Base-by-base conservation (phyloP, 2,888 invertebrate genomes). In the Polietes domitor region DNA sequence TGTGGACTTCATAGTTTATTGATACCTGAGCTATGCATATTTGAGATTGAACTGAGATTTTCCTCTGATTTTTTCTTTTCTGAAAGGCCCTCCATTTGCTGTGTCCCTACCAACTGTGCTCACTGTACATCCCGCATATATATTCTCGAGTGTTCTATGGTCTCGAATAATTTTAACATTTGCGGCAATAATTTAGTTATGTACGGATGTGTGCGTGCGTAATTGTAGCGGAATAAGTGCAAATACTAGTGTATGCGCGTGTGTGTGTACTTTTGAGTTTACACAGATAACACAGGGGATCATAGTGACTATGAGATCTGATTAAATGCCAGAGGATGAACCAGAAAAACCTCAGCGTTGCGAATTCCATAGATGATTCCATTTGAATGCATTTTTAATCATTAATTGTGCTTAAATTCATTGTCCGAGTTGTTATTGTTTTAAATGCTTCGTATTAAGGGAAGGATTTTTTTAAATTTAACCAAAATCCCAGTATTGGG, bases 351-450 rank as follows among this genome's bases (percentile, higher is more conserved):
- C 2, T 3, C 53, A 53, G 24, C 19, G 53, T 9, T 17, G 37
- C 2, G 37, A 37, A 65, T 37, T 65, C 65, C 65, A 17, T 17
- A 65, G 65, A 65, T 19, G 47, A 75, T 75, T 75, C 19, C 61
- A 70, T 70, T 19, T 70, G 74, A 80, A 61, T 71, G 74, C 55
- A 70, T 37, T 80, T 79, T 75, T 19, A 47, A 75, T 65, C 65
- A 65, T 65, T 65, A 65, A 65, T 65, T 37, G 65, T 17, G 9
- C 65, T 41, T 65, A 65, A 17, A 65, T 65, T 65, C 28, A 24
- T 15, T 26, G 58, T 55, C 32, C 32, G n/a, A 17, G 19, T 5
- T 17, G 50, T 50, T 17, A 41, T 41, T 41, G 41, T 41, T 41
- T 47, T 47, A 47, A 47, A 47, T 47, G 15, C 47, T 37, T 3